Base-by-base conservation (phyloP, 2,888 invertebrate genomes). In the Chrysomela aeneicollis region DNA sequence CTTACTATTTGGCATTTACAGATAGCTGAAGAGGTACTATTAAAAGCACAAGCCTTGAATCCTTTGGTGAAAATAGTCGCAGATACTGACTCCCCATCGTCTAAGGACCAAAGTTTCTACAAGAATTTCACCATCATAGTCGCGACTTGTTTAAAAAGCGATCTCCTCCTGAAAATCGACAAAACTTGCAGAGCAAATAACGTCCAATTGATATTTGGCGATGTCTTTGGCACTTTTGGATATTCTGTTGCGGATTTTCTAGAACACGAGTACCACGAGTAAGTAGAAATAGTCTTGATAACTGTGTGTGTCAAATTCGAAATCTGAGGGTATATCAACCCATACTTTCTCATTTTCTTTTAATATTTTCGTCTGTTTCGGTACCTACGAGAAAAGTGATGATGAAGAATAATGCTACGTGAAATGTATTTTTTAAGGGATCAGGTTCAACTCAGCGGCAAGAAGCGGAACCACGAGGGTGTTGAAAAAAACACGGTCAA, bases 221-320 rank as follows among this genome's bases (percentile, higher is more conserved):
- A 96, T 82, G 94, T 96, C 10, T 95, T 93, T 90, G 98, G 98
- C 49, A 92, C 91, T 85, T 93, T 93, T 83, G 98, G 97, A 0
- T 98, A 90, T 82, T 90, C 92, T 79, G 95, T 97, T 81, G 89
- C 93, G 12, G 97, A 98, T 84, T 87, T 98, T 52, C 90, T 92
- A 52, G 88, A 90, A 59, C 95, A 96, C 78, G 89, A 91, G 72
- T 95, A 88, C 83, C 88, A 87, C 54, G 91, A 91, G 93, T 93
- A 84, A 85, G 90, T 86, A 61, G 37, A 37, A 61, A 50, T 30
- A 17, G n/a, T n/a, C n/a, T n/a, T n/a, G n/a, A n/a, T n/a, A n/a
- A n/a, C n/a, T n/a, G n/a, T n/a, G n/a, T n/a, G n/a, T n/a, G n/a
- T n/a, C n/a, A n/a, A n/a, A n/a, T n/a, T n/a, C n/a, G n/a, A n/a